A percentile compares a stretch with the other conserved stretches of the same genome.
These are phyloP conservation scores for Carassius gibelio DNA, from an alignment of 2,113 vertebrate genomes.

Conservation along the genomic window DNA sequence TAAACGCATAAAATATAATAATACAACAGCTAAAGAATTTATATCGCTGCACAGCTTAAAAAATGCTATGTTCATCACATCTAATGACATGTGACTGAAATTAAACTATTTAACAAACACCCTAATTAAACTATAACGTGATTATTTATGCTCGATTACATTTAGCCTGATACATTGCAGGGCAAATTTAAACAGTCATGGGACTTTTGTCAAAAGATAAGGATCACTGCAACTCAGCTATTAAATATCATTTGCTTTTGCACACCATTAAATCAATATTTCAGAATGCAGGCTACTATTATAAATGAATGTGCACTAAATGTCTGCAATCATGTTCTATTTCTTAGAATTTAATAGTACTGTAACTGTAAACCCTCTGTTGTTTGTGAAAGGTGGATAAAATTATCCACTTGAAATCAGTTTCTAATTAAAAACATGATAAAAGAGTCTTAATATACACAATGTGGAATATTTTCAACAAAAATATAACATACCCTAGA, in stretches of 20 bases:
- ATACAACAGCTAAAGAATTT: not conserved
- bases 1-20: not conserved
- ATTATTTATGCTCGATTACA: slow-evolving; percentile 1
- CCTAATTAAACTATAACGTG: not conserved
- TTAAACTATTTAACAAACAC: not conserved
- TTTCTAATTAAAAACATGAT: not conserved
- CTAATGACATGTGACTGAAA: not conserved
- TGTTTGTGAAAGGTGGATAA: not conserved
- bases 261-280: not conserved
- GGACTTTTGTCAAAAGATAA: not conserved
- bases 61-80: not conserved
- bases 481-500: not conserved
- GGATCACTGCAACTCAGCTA: not conserved
- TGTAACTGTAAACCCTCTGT: not conserved
- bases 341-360: no score
- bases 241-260: not conserved
- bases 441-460: not conserved
- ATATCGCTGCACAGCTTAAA: not conserved
- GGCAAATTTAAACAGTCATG: not conserved
- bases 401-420: not conserved
- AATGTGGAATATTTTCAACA: not conserved
- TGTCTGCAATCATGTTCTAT: not conserved
- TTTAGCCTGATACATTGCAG: not conserved
- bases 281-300: not conserved
- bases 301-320: not conserved